A percentile compares a stretch with the other conserved stretches of the same genome.
Evolutionary conservation across 2,888 invertebrate species (phyloP).

Genomic region (Cantharis lateralis): DNA sequence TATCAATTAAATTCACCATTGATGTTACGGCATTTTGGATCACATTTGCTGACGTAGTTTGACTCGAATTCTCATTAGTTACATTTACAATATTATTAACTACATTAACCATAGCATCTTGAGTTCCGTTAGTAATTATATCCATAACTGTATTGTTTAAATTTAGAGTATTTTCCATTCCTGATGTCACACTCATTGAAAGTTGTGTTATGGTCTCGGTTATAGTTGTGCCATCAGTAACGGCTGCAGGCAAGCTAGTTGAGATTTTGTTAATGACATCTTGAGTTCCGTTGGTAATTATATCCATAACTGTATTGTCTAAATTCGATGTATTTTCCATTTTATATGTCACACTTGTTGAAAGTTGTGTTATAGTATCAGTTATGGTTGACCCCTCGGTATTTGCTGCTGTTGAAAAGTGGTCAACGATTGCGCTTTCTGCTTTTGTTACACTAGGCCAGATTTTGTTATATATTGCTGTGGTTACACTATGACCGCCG

Average conservation of each 20-base stretch:
- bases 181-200: not conserved
- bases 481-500: not conserved
- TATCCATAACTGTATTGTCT: not conserved
- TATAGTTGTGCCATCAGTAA: too few species aligned
- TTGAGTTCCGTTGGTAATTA: not conserved
- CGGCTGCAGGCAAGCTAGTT: too few species aligned
- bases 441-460: not conserved
- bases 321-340: not conserved
- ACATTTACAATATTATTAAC: not conserved
- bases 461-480: not conserved
- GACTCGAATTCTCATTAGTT: not conserved
- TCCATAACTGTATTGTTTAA: not conserved
- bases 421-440: not conserved
- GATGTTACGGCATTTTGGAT: not conserved
- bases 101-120: not conserved
- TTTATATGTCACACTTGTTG: not conserved
- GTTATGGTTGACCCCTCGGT: too few species aligned
- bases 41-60: slow-evolving; percentile 9
- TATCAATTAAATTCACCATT: not conserved
- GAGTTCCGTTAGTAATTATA: not conserved
- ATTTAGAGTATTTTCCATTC: not conserved
- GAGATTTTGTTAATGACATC: not conserved
- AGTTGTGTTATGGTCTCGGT: too few species aligned
- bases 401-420: too few species aligned
- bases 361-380: too few species aligned